Evolutionary conservation across 1,140 invertebrate species (phyloP), one percentile per base, ranked within the genome.

Genomic region (Eupeodes corollae): DNA sequence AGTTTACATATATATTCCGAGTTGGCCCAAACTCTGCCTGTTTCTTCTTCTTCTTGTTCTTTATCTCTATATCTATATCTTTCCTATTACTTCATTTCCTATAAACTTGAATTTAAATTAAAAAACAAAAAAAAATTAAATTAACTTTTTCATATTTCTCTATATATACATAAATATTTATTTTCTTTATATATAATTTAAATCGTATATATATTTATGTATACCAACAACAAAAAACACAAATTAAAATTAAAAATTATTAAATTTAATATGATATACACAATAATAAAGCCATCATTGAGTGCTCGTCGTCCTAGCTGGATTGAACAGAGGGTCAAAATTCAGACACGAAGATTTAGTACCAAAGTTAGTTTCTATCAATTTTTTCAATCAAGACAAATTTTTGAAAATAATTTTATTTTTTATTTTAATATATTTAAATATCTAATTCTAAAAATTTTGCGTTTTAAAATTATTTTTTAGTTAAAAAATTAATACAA

Each of bases 261-360:
- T 26, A 26, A 26, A 26, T 26, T 26, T 26, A 26, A 26, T 26
- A 26, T 26, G 21, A 26, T 26, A n/a, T 58, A 53, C 53, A 58
- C 41, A 52, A 46, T 42, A 42, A 47, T 53, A 62, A 66, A 66
- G 63, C 63, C 63, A 66, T 66, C 63, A 52, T 63, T 66, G 57
- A 64, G 63, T 66, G 63, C 63, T 66, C 63, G 63, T 66, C 63
- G 63, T 66, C 59, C 60, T 58, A 66, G 63, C 61, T 66, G 63
- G 63, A 66, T 66, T 66, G 63, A 66, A 55, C 63, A 66, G 61
- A 66, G 63, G 63, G 63, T 66, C 63, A 66, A 66, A 66, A 64
- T 66, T 63, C 63, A 66, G 58, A 66, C 63, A 61, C 59, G 63
- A 61, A 66, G 66, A 66, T 66, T 66, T 66, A 66, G 63, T 63